Base-by-base conservation (phyloP, 2,113 vertebrate genomes). In the Synodontis membranacea region DNA sequence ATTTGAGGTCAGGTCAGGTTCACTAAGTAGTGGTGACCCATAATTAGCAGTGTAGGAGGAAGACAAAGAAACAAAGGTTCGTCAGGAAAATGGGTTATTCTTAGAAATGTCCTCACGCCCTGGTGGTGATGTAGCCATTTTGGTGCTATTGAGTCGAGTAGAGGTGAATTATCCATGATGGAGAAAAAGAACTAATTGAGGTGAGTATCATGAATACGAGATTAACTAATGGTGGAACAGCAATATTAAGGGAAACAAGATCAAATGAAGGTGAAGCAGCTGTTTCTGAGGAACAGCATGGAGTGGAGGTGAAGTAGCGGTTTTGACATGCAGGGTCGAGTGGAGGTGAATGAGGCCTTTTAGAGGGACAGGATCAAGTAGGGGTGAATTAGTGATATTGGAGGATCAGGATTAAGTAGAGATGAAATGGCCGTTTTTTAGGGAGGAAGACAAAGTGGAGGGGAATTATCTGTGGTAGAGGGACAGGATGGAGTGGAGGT, bases 361-460 rank as follows among this genome's bases (percentile, higher is more conserved):
- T 76, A 87, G 62, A 62, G 81, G 60, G 34, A 46, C 81, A 34
- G 44, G 28, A 82, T 66, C 4, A 34, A 44, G 31, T 60, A 2
- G 70, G 66, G 60, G 15, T 66, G 42, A 82, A 84, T 84, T 84
- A 76, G 54, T 31, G 54, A 56, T 60, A 19, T 70, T 82, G 42
- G 50, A 68, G 23, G 48, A n/a, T 3, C 66, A 4, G 23, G 31
- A 84, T 72, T 70, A 46, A 50, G 66, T 84, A 39, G 50, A 58
- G 52, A 52, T 80, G 31, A 37, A 54, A 5, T 2, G 4, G 11
- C n/a, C 8, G 3, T 23, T 34, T 62, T 64, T 50, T 15, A 12
- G 19, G 23, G 50, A 42, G 7, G 23, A 54, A 17, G 82, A 72
- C 50, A 50, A 39, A 50, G 31, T 83, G n/a, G 19, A 39, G 21